These are phyloP conservation scores for Melanotaenia trifasciata DNA, from an alignment of 2,797 vertebrate genomes.

Conservation along the genomic window DNA sequence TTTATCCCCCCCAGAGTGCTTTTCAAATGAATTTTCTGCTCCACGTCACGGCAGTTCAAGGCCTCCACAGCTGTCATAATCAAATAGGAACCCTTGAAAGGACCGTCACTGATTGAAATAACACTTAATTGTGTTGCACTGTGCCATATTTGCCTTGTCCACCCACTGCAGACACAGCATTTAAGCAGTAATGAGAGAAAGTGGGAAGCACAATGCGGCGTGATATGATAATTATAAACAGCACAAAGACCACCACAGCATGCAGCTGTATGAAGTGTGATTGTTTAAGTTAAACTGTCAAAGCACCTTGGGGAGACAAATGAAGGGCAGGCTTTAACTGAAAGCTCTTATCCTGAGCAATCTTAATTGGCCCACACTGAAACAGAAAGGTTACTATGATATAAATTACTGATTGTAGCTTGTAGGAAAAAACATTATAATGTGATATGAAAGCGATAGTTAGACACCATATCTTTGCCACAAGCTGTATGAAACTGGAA, in stretches of 20 bases:
- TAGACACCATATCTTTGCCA: constrained; percentile 76
- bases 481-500: constrained; percentile 53
- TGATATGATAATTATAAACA: constrained; percentile 74
- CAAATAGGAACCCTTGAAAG: constrained; percentile 69
- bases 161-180: constrained; percentile 59
- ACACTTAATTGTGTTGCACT: constrained; percentile 72
- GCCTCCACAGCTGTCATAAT: constrained; percentile 72
- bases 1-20: constrained; percentile 71
- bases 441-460: constrained; percentile 65
- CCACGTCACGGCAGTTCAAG: constrained; percentile 65
- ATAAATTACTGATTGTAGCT: constrained; percentile 60
- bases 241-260: constrained; percentile 32
- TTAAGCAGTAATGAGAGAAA: constrained; percentile 74
- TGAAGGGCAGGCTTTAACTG: constrained; percentile 43
- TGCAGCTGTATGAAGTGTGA: constrained; percentile 40
- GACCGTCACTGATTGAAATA: constrained; percentile 73
- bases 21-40: constrained; percentile 85
- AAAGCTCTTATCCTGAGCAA: constrained; percentile 61
- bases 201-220: constrained; percentile 69
- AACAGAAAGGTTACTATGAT: constrained; percentile 44
- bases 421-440: constrained; percentile 48
- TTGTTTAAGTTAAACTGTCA: constrained; percentile 55
- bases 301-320: constrained; percentile 43
- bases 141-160: constrained; percentile 69
- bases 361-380: constrained; percentile 68